A percentile compares a stretch with the other conserved stretches of the same genome.
phyloP scores from a whole-genome alignment of 2,888 invertebrate genomes.

The Tetanocera ferruginea region DNA sequence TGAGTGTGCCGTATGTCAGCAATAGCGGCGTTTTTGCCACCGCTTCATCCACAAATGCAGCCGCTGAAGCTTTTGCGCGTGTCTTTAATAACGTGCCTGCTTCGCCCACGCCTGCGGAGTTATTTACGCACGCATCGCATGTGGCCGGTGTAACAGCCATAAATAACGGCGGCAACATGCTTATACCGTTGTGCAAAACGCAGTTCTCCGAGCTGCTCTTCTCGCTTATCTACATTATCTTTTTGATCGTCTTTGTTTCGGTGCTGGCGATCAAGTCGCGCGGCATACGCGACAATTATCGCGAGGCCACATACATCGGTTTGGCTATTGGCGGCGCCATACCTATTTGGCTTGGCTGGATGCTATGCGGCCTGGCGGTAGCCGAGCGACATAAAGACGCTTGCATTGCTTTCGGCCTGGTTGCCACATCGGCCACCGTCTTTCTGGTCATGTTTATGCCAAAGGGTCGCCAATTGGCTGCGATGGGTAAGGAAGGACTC shows the following conservation, averaged over 20 bases:
- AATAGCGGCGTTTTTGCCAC: constrained; percentile 59
- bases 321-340: constrained; percentile 88
- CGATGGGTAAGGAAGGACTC: constrained; percentile 90
- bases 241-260: constrained; percentile 86
- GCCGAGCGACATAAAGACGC: constrained; percentile 87
- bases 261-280: constrained; percentile 87
- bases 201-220: constrained; percentile 80
- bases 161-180: constrained; percentile 62
- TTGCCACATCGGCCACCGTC: constrained; percentile 86
- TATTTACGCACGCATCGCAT: constrained; percentile 47
- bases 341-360: constrained; percentile 89
- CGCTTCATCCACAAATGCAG: constrained; percentile 56
- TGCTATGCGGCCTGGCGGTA: constrained; percentile 84
- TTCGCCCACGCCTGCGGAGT: constrained; percentile 53
- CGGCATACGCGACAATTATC: constrained; percentile 92
- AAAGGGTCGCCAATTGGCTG: constrained; percentile 91
- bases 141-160: constrained; percentile 48
- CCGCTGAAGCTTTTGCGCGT: constrained; percentile 50
- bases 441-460: constrained; percentile 96
- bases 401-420: constrained; percentile 90
- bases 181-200: constrained; percentile 75
- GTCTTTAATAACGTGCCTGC: constrained; percentile 47
- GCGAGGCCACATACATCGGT: constrained; percentile 93
- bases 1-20: constrained; percentile 67
- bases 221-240: constrained; percentile 86